These are phyloP conservation scores for Philonicus albiceps DNA, from an alignment of 2,888 invertebrate genomes.

Conservation along the genomic window DNA sequence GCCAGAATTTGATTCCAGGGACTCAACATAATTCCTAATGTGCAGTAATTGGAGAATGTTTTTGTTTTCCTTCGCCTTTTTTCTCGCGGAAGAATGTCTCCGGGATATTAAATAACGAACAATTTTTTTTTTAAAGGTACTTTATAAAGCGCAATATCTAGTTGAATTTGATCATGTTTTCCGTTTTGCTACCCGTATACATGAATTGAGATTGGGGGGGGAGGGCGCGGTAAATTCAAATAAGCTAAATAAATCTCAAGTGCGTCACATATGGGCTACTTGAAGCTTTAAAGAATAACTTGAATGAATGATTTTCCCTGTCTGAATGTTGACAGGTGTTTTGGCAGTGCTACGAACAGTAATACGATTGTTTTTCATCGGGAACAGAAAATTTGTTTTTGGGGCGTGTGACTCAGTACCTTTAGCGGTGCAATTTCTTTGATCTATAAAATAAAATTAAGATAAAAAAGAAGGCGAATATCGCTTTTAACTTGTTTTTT, in stretches of 20 bases:
- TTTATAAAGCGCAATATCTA: neutral
- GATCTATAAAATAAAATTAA: neutral
- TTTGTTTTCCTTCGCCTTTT: neutral
- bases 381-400: neutral
- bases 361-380: neutral
- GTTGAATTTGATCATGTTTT: neutral
- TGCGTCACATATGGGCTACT: neutral
- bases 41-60: neutral
- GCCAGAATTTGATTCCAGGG: neutral
- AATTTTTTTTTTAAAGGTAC: neutral
- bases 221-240: neutral
- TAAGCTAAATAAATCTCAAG: neutral
- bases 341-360: neutral
- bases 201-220: neutral
- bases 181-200: neutral
- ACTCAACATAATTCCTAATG: neutral
- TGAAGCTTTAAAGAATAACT: neutral
- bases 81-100: neutral
- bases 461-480: neutral
- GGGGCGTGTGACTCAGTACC: neutral
- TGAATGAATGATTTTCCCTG: neutral
- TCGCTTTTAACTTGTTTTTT: no score
- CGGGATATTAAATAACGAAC: neutral
- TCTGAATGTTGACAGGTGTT: neutral
- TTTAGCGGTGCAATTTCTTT: neutral